Percentiles rank a stretch among this genome's conserved stretches.
phyloP scores from a whole-genome alignment of 2,113 vertebrate species.

The Tragelaphus imberbis region DNA sequence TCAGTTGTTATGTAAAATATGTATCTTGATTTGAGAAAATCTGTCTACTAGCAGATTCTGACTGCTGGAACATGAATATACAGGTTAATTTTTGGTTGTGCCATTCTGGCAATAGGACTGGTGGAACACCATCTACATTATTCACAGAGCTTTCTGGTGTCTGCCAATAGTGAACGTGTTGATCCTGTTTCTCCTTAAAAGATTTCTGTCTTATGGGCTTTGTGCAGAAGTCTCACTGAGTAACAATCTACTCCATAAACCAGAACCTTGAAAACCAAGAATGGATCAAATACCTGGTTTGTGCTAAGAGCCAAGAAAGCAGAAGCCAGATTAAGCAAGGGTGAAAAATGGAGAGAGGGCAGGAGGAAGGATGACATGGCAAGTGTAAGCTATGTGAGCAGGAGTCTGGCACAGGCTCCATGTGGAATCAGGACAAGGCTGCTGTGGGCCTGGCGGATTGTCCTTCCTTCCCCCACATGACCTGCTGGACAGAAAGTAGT shows the following conservation, averaged over 20 bases:
- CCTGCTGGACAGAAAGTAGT: not conserved
- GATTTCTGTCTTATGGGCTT: constrained; percentile 10
- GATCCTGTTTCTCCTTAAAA: constrained; percentile 24
- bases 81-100: constrained; percentile 46
- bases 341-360: constrained; percentile 11
- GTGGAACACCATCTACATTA: constrained; percentile 11
- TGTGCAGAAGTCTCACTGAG: not conserved
- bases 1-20: constrained; percentile 61
- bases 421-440: not conserved
- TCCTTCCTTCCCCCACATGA: not conserved
- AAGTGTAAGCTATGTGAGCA: constrained; percentile 8
- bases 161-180: not conserved
- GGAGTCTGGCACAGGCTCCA: not conserved
- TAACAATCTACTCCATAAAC: not conserved
- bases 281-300: constrained; percentile 30
- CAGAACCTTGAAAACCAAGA: not conserved
- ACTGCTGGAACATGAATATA: constrained; percentile 32
- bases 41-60: constrained; percentile 31
- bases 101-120: constrained; percentile 10
- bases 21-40: constrained; percentile 47
- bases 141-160: constrained; percentile 14
- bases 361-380: constrained; percentile 38
- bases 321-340: not conserved
- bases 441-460: not conserved
- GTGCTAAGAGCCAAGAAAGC: not conserved